phyloP scores from a whole-genome alignment of 2,113 vertebrate species.

The Phrynosoma blainvillii region DNA sequence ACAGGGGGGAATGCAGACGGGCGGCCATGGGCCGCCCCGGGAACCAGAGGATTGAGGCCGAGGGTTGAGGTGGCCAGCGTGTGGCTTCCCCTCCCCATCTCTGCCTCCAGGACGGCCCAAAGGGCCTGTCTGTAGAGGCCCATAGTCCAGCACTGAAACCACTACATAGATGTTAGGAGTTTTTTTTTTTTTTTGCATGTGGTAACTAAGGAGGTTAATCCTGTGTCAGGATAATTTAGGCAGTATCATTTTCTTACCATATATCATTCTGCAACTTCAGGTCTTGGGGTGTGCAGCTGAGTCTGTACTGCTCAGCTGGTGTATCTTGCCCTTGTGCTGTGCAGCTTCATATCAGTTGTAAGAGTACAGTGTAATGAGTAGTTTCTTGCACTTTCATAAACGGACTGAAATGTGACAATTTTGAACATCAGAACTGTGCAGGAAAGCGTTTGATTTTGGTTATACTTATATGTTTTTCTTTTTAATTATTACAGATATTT shows the following conservation, averaged over 20 bases:
- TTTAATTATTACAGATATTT: conserved; percentile 85
- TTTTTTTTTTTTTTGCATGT: neutral
- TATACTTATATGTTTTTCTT: conserved; percentile 53
- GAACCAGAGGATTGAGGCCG: too few species aligned
- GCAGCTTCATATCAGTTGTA: neutral
- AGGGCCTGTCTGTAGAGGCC: too few species aligned
- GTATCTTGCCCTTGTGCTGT: neutral
- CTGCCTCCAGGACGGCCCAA: too few species aligned
- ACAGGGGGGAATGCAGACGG: too few species aligned
- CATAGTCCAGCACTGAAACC: too few species aligned
- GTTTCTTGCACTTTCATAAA: neutral
- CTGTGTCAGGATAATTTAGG: neutral
- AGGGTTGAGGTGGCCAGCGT: too few species aligned
- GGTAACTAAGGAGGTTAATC: neutral
- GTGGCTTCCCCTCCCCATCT: too few species aligned
- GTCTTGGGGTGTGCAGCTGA: neutral
- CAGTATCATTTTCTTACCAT: neutral
- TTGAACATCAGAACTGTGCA: neutral
- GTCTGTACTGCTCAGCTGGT: neutral
- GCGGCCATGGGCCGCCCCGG: too few species aligned
- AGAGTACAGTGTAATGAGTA: neutral
- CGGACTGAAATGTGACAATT: neutral
- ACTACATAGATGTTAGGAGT: neutral
- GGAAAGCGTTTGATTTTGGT: neutral
- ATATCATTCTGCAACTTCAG: neutral